phyloP scores from a whole-genome alignment of 1,140 invertebrate genomes.

The Ectropis grisescens region DNA sequence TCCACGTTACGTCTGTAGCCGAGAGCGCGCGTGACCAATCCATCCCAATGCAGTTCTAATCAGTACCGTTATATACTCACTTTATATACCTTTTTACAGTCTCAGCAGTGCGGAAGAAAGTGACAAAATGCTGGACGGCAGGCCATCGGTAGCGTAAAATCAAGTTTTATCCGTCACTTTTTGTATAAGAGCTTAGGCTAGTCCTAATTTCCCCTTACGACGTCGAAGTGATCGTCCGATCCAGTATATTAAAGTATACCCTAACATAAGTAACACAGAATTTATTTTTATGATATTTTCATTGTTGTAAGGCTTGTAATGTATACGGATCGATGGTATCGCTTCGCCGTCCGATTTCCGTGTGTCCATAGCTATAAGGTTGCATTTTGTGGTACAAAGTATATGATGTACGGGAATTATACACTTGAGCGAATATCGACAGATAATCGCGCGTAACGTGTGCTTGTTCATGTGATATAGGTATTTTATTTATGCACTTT shows the following conservation, averaged over 20 bases:
- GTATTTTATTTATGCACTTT: no score
- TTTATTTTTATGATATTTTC: constrained; percentile 32
- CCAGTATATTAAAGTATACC: constrained; percentile 4
- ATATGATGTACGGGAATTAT: constrained; percentile 12
- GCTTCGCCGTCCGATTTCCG: constrained; percentile 6
- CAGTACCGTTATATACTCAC: no score
- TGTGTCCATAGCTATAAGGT: constrained; percentile 27
- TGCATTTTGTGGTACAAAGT: constrained; percentile 55
- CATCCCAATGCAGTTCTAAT: no score
- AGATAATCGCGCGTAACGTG: constrained; percentile 10
- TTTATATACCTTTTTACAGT: constrained; percentile 47
- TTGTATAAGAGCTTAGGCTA: constrained; percentile 21
- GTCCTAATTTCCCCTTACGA: constrained; percentile 23
- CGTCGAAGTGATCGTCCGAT: no score
- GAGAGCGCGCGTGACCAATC: no score
- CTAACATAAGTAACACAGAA: constrained; percentile 24
- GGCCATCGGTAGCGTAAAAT: constrained; percentile 75
- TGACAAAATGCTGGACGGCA: constrained; percentile 76
- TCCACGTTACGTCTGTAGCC: no score
- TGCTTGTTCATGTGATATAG: constrained; percentile 15
- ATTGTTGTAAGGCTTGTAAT: constrained; percentile 8
- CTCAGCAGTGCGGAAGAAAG: constrained; percentile 75
- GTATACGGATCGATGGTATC: constrained; percentile 15
- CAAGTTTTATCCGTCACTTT: constrained; percentile 33
- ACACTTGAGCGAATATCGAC: constrained; percentile 5